Conservation (phyloP, 2,888 invertebrate genomes). For the Bedellia somnulentella region DNA sequence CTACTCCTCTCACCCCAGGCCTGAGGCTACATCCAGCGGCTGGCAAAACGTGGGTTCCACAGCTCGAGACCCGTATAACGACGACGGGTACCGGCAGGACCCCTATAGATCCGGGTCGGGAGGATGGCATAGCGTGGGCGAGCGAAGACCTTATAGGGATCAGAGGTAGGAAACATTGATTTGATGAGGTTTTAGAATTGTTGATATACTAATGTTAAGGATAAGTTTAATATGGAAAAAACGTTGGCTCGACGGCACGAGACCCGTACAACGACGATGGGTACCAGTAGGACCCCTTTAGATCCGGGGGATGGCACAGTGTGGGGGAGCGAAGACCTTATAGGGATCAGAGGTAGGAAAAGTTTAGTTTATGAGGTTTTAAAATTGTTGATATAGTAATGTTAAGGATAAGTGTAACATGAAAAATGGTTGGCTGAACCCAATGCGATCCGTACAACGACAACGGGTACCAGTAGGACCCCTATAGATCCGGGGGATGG, state of each 20-base stretch:
- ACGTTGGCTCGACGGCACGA: conserved; percentile 15
- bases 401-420: no score
- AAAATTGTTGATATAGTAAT: no score
- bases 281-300: conserved; percentile 14
- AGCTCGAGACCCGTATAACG: conserved; percentile 7
- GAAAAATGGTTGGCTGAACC: no score
- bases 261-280: conserved; percentile 11
- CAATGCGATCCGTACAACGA: conserved; percentile 7
- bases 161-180: conserved; percentile 20
- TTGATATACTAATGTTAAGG: no score
- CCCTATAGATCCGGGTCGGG: conserved; percentile 4
- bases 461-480: conserved; percentile 15
- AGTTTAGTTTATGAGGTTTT: no score
- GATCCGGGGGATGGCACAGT: conserved; percentile 35
- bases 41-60: conserved; percentile 27
- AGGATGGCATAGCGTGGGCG: conserved; percentile 28
- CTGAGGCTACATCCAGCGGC: no score
- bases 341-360: conserved; percentile 35
- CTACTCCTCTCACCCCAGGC: no score
- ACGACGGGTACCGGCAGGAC: conserved; percentile 1
- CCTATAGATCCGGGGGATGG: conserved; percentile 28
- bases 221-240: no score
- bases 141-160: conserved; percentile 44
- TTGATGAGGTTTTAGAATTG: no score
- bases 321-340: conserved; percentile 43